phyloP scores from a whole-genome alignment of 2,888 invertebrate species.

The Tinea pellionella region DNA sequence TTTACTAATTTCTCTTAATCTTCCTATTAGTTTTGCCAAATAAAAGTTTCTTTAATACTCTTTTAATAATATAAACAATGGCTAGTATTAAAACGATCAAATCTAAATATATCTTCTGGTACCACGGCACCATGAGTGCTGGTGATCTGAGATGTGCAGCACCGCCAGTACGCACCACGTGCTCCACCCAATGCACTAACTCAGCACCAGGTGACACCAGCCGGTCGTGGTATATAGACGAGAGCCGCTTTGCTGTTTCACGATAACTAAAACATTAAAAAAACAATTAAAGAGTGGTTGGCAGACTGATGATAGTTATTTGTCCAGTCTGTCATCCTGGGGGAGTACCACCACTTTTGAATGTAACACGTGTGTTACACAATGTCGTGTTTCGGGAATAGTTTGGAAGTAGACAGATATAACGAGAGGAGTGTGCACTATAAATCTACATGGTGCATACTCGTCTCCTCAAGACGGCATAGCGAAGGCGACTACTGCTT shows the following conservation, averaged over 20 bases:
- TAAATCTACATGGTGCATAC: too few relatives aligned
- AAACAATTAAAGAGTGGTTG: too few relatives aligned
- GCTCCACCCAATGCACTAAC: conserved; percentile 38
- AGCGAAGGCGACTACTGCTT: too few relatives aligned
- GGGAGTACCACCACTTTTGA: too few relatives aligned
- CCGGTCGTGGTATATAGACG: conserved; percentile 32
- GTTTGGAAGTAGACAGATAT: too few relatives aligned
- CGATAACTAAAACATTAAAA: conserved; percentile 37
- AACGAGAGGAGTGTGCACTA: too few relatives aligned
- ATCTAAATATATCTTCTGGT: conserved; percentile 38
- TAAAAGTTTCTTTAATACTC: neutral
- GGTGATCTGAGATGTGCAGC: conserved; percentile 17
- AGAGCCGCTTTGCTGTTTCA: conserved; percentile 29
- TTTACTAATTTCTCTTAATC: neutral
- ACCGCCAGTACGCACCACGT: conserved; percentile 35
- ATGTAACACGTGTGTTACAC: too few relatives aligned
- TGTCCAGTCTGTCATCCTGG: too few relatives aligned
- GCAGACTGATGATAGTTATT: too few relatives aligned
- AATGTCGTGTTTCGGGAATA: too few relatives aligned
- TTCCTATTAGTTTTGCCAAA: neutral
- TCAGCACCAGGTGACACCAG: conserved; percentile 20
- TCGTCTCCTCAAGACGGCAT: too few relatives aligned
- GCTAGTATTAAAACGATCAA: conserved; percentile 21
- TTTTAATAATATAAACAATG: neutral
- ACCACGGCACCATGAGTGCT: conserved; percentile 30